Evolutionary conservation across 1,140 invertebrate genomes (phyloP).

Genomic region (Drosophila melanogaster): Release_6_plus_ISO1_MT NC_004354.4:2155001-2155500

Average conservation of each 20-base stretch:
- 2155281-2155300: constrained; percentile 67
- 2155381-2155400: constrained; percentile 84
- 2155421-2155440: constrained; percentile 71
- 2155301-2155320: constrained; percentile 79
- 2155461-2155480: constrained; percentile 20
- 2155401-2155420: constrained; percentile 82
- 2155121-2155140: constrained; percentile 71
- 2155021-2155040: constrained; percentile 76
- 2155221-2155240: constrained; percentile 76
- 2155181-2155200: constrained; percentile 33
- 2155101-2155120: constrained; percentile 18
- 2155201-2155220: constrained; percentile 2
- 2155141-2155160: constrained; percentile 85
- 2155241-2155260: constrained; percentile 82
- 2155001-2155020: constrained; percentile 83
- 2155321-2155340: constrained; percentile 83
- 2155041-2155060: constrained; percentile 69
- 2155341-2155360: constrained; percentile 83
- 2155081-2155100: constrained; percentile 44
- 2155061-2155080: constrained; percentile 38
- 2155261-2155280: constrained; percentile 80
- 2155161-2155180: constrained; percentile 84
- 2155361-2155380: constrained; percentile 85
- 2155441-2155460: constrained; percentile 50
- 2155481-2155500: constrained; percentile 9